These are phyloP conservation scores for Alouatta palliata DNA, from an alignment of 2,113 vertebrate genomes.

Conservation along the genomic window DNA sequence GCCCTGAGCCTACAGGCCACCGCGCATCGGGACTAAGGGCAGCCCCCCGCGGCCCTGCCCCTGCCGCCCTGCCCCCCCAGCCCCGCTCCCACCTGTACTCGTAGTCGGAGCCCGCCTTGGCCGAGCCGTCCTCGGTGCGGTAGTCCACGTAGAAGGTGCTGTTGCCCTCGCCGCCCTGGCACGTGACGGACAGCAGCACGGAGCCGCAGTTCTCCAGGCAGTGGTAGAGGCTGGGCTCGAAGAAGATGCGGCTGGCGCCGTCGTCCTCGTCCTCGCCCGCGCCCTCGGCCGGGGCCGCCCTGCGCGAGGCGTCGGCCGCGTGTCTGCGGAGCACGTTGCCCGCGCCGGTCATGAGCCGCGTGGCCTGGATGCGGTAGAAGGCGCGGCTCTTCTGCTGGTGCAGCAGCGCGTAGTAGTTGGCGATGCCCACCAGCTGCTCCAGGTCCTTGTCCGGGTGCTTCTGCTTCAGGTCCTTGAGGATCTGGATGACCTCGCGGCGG, in stretches of 20 bases:
- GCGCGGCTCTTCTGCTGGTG: slow-evolving; percentile 98
- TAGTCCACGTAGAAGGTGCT: slow-evolving; percentile 98
- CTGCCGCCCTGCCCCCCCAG: no score
- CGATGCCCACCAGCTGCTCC: slow-evolving; percentile 95
- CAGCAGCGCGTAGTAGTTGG: slow-evolving; percentile 95
- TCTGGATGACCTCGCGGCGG: slow-evolving; percentile 96
- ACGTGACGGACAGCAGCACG: slow-evolving; percentile 88
- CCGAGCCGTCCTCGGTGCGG: slow-evolving; percentile 95
- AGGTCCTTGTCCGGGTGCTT: slow-evolving; percentile 96
- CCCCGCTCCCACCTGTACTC: slow-evolving; percentile 87
- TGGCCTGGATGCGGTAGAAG: slow-evolving; percentile 97
- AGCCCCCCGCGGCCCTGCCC: slow-evolving; percentile 65
- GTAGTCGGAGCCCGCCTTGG: slow-evolving; percentile 96
- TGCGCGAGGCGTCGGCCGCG: slow-evolving; percentile 88
- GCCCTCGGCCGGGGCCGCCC: slow-evolving; percentile 22
- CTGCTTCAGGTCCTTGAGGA: slow-evolving; percentile 96
- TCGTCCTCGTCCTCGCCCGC: slow-evolving; percentile 77
- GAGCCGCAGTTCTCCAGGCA: slow-evolving; percentile 98
- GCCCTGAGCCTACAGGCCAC: accelerated
- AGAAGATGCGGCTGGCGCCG: slow-evolving; percentile 91
- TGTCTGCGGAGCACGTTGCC: slow-evolving; percentile 96
- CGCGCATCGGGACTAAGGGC: accelerated
- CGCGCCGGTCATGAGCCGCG: slow-evolving; percentile 95
- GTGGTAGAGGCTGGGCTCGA: slow-evolving; percentile 92
- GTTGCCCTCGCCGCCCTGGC: slow-evolving; percentile 88